Evolutionary conservation across 1,140 invertebrate genomes (phyloP), one percentile per base, ranked within the genome.

Genomic region (Xylocopa sonorina): DNA sequence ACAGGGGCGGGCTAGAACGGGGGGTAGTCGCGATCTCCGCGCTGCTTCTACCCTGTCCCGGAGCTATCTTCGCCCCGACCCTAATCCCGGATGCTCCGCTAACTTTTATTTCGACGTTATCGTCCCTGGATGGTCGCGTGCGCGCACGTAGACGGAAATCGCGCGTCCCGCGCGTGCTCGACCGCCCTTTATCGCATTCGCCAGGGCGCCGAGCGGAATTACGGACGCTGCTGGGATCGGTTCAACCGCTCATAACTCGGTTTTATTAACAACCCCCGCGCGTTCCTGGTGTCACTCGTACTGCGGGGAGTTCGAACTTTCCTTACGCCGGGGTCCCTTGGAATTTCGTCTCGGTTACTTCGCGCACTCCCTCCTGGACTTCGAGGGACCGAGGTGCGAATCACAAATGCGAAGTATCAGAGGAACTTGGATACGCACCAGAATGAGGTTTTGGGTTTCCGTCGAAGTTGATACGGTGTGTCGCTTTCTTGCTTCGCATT

Each of bases 101-200:
- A 82, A 78, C 79, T 84, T 85, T 85, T 82, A 84, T 85, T 82
- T 73, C 75, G 64, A 79, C 75, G 74, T 71, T 82, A 82, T 82
- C 80, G 48, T 74, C 38, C 27, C 27, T 29, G 29, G 38, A 18
- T 78, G 60, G 41, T 34, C 32, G 43, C 55, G n/a, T 38, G 24
- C 41, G 24, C 41, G 29, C 34, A 34, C 67, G 7, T 21, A 32
- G 29, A 18, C 38, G 38, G 27, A 16, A 32, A 14, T 57, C 27
- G 27, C 16, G 6, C 9, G 3, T 6, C 3, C 9, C 38, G 38
- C 38, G 38, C 3, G 38, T n/a, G n/a, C n/a, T n/a, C n/a, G n/a
- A n/a, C n/a, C n/a, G n/a, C n/a, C n/a, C n/a, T n/a, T n/a, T n/a
- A 32, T 57, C 29, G n/a, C 7, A 18, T 21, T 3, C n/a, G 32